phyloP scores from a whole-genome alignment of 1,140 invertebrate species.

The Drosophila quadrilineata region DNA sequence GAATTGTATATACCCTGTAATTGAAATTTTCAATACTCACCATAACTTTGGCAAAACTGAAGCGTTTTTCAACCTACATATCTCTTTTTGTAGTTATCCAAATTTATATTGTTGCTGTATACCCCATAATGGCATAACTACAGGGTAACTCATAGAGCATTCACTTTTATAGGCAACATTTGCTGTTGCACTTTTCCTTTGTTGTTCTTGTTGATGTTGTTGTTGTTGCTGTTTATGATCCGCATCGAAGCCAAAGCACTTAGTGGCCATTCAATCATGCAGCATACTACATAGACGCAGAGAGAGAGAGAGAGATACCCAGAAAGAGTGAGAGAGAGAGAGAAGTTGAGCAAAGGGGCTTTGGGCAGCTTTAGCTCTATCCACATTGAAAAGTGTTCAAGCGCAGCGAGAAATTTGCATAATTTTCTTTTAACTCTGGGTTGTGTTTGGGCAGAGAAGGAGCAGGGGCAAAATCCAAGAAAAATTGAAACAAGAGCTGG shows the following conservation, averaged over 20 bases:
- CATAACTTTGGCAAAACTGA: no score
- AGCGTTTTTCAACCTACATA: not conserved
- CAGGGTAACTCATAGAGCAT: conserved; percentile 23
- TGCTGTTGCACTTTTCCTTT: conserved; percentile 18
- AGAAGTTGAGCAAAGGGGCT: not conserved
- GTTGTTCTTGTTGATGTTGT: conserved; percentile 8
- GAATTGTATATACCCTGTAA: no score
- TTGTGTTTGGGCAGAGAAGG: conserved; percentile 14
- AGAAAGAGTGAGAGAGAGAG: not conserved
- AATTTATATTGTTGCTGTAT: no score
- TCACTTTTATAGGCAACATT: conserved; percentile 16
- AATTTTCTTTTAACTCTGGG: conserved; percentile 55
- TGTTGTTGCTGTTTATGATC: conserved; percentile 33
- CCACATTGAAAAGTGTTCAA: conserved; percentile 63
- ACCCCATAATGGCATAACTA: not conserved
- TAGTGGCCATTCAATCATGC: conserved; percentile 66
- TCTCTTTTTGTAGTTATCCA: no score
- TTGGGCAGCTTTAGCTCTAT: not conserved
- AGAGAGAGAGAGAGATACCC: not conserved
- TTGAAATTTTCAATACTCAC: no score
- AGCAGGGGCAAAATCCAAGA: not conserved
- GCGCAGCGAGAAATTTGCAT: conserved; percentile 69
- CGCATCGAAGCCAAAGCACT: conserved; percentile 48
- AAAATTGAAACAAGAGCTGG: not conserved
- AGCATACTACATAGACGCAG: no score